phyloP scores from a whole-genome alignment of 2,113 vertebrate species.

The Corynorhinus townsendii region DNA sequence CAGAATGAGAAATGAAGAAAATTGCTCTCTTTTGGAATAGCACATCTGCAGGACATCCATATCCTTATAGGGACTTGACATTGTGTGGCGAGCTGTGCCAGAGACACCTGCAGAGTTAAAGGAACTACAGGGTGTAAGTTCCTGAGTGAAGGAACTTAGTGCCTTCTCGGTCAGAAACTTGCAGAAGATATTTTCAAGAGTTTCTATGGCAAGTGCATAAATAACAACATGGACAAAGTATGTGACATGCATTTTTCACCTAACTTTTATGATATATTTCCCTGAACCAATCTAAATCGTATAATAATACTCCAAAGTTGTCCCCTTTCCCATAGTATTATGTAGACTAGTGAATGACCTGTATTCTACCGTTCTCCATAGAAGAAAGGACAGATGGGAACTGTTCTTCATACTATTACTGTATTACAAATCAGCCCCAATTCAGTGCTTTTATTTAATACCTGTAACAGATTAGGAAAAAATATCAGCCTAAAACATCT shows the following conservation, averaged over 20 bases:
- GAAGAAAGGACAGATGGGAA: neutral
- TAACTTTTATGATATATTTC: neutral
- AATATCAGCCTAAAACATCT: neutral
- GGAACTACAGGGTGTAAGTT: neutral
- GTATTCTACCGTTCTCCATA: neutral
- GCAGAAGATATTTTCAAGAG: neutral
- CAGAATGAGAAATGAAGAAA: neutral
- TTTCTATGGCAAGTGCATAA: neutral
- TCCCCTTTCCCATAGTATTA: neutral
- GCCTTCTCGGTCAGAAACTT: neutral
- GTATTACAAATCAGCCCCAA: neutral
- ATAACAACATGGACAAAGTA: neutral
- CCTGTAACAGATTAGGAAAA: neutral
- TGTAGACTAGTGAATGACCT: neutral
- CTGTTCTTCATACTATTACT: neutral
- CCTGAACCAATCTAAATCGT: neutral
- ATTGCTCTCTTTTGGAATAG: neutral
- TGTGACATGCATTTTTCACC: neutral
- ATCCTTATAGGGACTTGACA: neutral
- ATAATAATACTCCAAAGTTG: neutral
- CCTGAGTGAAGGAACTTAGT: neutral
- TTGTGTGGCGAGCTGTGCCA: fast-evolving
- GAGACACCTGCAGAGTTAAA: no score
- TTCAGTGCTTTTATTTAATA: neutral
- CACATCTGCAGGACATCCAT: fast-evolving